These are phyloP conservation scores for Perodicticus potto DNA, from an alignment of 2,797 vertebrate species.

Conservation along the genomic window DNA sequence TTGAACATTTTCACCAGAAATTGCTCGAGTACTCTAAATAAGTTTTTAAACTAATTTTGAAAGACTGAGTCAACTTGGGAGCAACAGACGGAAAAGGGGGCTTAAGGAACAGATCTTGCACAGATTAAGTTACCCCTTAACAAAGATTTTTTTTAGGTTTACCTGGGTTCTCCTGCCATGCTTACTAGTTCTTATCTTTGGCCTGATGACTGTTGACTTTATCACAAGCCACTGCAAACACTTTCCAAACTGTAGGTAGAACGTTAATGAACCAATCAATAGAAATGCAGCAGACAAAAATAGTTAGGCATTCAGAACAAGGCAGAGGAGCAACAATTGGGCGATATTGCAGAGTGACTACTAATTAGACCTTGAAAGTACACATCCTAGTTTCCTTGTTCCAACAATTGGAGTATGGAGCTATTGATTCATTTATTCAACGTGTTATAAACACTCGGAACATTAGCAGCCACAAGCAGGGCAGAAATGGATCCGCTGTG, in stretches of 20 bases:
- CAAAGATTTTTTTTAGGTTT: slow-evolving; percentile 61
- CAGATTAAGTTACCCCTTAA: slow-evolving; percentile 40
- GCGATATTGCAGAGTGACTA: neutral
- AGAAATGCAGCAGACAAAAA: slow-evolving; percentile 38
- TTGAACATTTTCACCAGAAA: slow-evolving; percentile 17
- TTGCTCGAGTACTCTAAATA: slow-evolving; percentile 11
- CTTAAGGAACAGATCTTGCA: neutral
- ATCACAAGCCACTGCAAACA: neutral
- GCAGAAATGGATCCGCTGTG: neutral
- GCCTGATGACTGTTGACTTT: slow-evolving; percentile 23
- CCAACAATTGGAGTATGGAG: neutral
- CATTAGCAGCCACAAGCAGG: neutral
- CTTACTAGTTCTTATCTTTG: slow-evolving; percentile 46
- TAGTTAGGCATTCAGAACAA: neutral
- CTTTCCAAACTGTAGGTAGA: neutral
- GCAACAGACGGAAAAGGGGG: neutral
- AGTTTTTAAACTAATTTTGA: slow-evolving; percentile 60
- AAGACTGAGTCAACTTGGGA: neutral
- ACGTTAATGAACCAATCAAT: neutral
- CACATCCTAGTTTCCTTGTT: slow-evolving; percentile 29
- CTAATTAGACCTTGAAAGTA: slow-evolving; percentile 43
- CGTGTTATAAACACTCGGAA: slow-evolving; percentile 19
- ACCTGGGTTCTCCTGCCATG: neutral
- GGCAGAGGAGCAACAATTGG: neutral
- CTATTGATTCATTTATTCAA: slow-evolving; percentile 19